Evolutionary conservation across 53 echinoderm and acorn worm genomes (phyloP), one percentile per base, ranked within the genome.

Genomic region (Pentamera pediparva): DNA sequence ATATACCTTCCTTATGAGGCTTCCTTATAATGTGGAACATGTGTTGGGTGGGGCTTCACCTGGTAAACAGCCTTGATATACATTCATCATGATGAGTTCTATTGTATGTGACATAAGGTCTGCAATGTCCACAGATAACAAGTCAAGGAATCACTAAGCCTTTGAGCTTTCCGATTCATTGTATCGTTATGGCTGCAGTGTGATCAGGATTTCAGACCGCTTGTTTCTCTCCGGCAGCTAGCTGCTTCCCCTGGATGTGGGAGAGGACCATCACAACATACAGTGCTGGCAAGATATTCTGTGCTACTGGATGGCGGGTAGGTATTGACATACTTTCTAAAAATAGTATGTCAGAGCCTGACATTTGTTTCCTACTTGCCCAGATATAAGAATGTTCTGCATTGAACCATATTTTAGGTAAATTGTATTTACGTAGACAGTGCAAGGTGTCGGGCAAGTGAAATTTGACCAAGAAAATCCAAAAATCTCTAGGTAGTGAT

Each of bases 271-370:
- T 91, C 22, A 88, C 96, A 10, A 75, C 91, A 18, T 88, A 85
- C 79, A 96, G 96, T 62, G 91, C 96, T 39, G 96, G 96, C 9
- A 96, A 96, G 78, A 96, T 91, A 30, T 96, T 96, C 83, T 92
- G 96, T 64, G 88, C 76, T 6, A 96, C 96, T 33, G 96, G 96
- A 52, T 96, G 88, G 86, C 91, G 91, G 96, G 91, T 95, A 38
- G 52, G 73, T 72, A n/a, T n/a, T n/a, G n/a, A n/a, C n/a, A n/a
- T n/a, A n/a, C n/a, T n/a, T n/a, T n/a, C n/a, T n/a, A n/a, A n/a
- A n/a, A n/a, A n/a, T n/a, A n/a, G n/a, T n/a, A n/a, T n/a, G n/a
- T n/a, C n/a, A n/a, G n/a, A n/a, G n/a, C n/a, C n/a, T n/a, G n/a
- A n/a, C n/a, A n/a, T n/a, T n/a, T n/a, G n/a, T n/a, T n/a, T n/a